Evolutionary conservation across 2,797 vertebrate species (phyloP).

Genomic region (Crax fasciolata): DNA sequence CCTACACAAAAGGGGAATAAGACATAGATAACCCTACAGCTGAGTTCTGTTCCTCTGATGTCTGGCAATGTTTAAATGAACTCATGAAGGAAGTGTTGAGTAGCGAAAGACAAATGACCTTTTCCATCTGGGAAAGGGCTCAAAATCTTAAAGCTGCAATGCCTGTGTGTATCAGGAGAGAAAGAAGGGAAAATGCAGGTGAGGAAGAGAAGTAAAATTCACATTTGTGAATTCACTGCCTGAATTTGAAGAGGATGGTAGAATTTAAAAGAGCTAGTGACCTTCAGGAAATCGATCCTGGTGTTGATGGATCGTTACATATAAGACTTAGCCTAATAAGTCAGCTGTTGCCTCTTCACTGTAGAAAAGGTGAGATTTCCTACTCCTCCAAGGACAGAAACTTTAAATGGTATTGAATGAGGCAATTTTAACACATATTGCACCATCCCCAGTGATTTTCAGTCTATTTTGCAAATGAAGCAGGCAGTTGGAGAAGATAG

Average conservation of each 20-base stretch:
- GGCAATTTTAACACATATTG: conserved; percentile 15
- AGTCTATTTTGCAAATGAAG: conserved; percentile 20
- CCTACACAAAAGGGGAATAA: conserved; percentile 73
- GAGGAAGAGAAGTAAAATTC: conserved; percentile 53
- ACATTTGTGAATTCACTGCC: neutral
- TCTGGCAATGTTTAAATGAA: conserved; percentile 81
- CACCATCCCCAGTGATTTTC: neutral
- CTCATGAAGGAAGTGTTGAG: conserved; percentile 80
- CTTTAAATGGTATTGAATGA: neutral
- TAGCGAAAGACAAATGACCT: conserved; percentile 81
- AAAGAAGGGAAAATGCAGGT: conserved; percentile 52
- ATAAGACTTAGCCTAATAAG: neutral
- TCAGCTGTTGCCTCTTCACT: neutral
- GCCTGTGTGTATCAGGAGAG: conserved; percentile 40
- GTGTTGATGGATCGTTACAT: conserved; percentile 54
- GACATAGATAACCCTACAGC: conserved; percentile 75
- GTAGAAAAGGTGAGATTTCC: neutral
- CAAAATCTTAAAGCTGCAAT: conserved; percentile 68
- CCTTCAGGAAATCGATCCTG: conserved; percentile 54
- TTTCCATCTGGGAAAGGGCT: conserved; percentile 81
- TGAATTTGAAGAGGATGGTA: conserved; percentile 14
- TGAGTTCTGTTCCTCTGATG: conserved; percentile 77
- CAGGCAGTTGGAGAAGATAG: neutral
- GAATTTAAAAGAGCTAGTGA: conserved; percentile 29
- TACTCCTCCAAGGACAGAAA: neutral